Evolutionary conservation across 2,797 vertebrate species (phyloP), one percentile per base, ranked within the genome.

Genomic region (Vireo griseus): DNA sequence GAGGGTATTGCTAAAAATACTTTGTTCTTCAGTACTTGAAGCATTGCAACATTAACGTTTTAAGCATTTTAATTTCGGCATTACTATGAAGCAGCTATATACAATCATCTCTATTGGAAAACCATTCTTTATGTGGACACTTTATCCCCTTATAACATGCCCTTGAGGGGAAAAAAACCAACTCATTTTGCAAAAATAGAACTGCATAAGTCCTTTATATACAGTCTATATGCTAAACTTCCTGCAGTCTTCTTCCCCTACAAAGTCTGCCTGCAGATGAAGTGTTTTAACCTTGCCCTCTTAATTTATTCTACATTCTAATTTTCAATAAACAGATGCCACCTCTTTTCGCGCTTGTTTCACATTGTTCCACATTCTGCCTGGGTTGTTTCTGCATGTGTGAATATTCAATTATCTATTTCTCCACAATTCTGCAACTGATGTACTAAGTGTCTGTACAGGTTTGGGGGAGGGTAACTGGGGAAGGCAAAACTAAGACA

Each of bases 241-340:
- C 48, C 51, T 75, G 66, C 91, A 91, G 73, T 88, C 87, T 86
- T 90, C 82, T 68, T 92, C 91, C 44, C 31, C 78, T 86, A 5
- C 81, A 80, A 91, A 89, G 77, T 92, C 88, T 87, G 88, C 75
- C 83, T 93, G 89, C 86, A 88, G 93, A 90, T 68, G 69, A 94
- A 95, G 62, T 54, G 91, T 86, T 92, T 94, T 88, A 94, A 96
- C 92, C 96, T 96, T 96, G 95, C 92, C 94, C 92, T 93, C 86
- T 88, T 95, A 96, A 96, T 96, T 90, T 95, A 96, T 96, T 94
- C 94, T 73, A 84, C 89, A 73, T 93, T 94, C 92, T 95, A 91
- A 96, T 94, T 96, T 92, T 88, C 95, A 95, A 78, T 97, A 96
- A 96, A 91, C 95, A 96, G 95, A 96, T 96, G 96, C 96, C 73